Base-by-base conservation (phyloP, 1,140 invertebrate genomes). In the Panagrolaimus sp. region DNA sequence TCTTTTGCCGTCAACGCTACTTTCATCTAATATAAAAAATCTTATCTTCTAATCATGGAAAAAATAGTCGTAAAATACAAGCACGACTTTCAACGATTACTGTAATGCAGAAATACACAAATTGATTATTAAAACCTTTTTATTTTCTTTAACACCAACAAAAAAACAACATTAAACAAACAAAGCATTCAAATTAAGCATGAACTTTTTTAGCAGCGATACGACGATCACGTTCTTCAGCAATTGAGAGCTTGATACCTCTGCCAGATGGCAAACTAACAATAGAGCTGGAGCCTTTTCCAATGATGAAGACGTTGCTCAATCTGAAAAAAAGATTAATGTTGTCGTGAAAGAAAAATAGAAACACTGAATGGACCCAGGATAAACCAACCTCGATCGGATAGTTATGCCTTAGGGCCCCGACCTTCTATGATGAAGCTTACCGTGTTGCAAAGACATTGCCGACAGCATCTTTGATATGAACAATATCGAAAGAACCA, bases 291-390 rank as follows among this genome's bases (percentile, higher is more conserved):
- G 89, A 91, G 78, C 93, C 94, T 86, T 98, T 98, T 74, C 96
- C 96, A 86, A 99, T 98, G 80, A 98, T 91, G 88, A 99, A 99
- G 69, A 98, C 93, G 85, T 99, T 97, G 86, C 92, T 90, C 86
- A 96, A 88, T 84, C 94, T 94, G 85, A 75, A 88, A 86, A 73
- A 65, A 81, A 83, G 82, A 52, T 38, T 26, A n/a, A 28, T 65
- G 10, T 7, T 2, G 48, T 69, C 4, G 21, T 32, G 21, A 12
- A 67, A 15, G 15, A 21, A 10, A 47, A 5, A 14, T 67, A 21
- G 48, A 45, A 38, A 76, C 32, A 17, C 74, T 67, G 43, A 48
- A 65, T 38, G 7, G 63, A 38, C 15, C 47, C n/a, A 71, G 43
- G 17, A 44, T 32, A 69, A 71, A 79, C 78, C 72, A 72, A 81